A percentile compares a stretch with the other conserved stretches of the same genome.
Conservation (phyloP, 1,140 invertebrate species). For the Venturia canescens region DNA sequence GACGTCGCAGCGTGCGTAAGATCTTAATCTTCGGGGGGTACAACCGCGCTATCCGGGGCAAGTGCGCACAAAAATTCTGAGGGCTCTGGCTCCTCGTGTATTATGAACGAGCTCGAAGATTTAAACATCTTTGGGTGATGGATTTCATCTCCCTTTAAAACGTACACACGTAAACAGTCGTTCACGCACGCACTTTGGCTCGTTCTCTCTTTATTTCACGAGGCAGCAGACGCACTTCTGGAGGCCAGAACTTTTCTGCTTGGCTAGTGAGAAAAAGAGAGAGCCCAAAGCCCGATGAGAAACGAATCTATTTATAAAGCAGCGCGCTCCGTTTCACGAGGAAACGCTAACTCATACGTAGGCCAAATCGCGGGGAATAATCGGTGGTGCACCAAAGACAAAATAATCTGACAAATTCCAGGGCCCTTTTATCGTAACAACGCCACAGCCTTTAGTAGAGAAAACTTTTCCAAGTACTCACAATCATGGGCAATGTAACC, state of each 20-base stretch:
- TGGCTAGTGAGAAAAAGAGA: slow-evolving; percentile 13
- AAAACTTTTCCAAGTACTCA: too few species aligned
- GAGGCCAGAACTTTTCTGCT: neutral
- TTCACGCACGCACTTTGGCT: neutral
- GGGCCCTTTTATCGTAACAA: neutral
- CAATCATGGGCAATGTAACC: neutral
- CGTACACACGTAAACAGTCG: too few species aligned
- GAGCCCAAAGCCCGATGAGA: slow-evolving; percentile 45
- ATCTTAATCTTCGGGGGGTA: slow-evolving; percentile 10
- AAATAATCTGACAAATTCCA: neutral
- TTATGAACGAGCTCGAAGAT: slow-evolving; percentile 6
- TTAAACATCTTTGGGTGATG: slow-evolving; percentile 22
- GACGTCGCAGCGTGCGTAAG: slow-evolving; percentile 22
- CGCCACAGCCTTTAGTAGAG: neutral
- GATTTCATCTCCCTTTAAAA: neutral
- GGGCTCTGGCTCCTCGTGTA: slow-evolving; percentile 14
- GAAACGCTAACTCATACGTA: neutral
- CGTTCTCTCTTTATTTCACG: slow-evolving; percentile 6
- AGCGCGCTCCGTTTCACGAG: slow-evolving; percentile 8
- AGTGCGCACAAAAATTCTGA: slow-evolving; percentile 18
- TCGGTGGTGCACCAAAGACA: neutral
- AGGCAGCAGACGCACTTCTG: slow-evolving; percentile 15
- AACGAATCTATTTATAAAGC: slow-evolving; percentile 52
- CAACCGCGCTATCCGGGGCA: neutral
- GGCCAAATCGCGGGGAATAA: slow-evolving; percentile 29